Evolutionary conservation across 2,888 invertebrate genomes (phyloP), one percentile per base, ranked within the genome.

Genomic region (Erebia ligea): DNA sequence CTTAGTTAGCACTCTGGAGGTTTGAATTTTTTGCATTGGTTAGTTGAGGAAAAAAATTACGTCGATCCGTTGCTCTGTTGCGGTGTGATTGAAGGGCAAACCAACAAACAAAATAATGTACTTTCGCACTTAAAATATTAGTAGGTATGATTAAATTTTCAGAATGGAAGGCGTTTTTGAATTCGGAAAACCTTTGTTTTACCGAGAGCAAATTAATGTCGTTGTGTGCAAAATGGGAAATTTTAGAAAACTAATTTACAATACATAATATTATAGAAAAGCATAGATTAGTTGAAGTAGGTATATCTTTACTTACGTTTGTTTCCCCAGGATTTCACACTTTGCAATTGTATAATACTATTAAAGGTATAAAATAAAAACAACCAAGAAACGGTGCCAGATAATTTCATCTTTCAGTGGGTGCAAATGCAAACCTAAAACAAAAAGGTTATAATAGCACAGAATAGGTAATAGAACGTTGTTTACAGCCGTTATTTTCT

Each of bases 291-390:
- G 5, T 34, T 8, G n/a, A n/a, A n/a, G n/a, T 8, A 50, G n/a
- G n/a, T 1, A 50, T 15, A 65, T 25, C 25, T 11, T 10, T 42
- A 86, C 91, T 91, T 78, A 91, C 91, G 91, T 79, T 73, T 85
- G 34, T 83, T 78, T 70, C 79, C 78, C 89, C 91, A 90, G 61
- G 80, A 74, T 69, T 76, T 81, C 25, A 79, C 73, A 75, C 82
- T 81, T 64, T 89, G 81, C 63, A 88, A 73, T 54, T 84, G 70
- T 52, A 83, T 73, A 50, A 80, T 64, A 40, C 78, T 76, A 76
- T 85, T 82, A 50, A 86, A 79, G 72, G 86, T 77, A 67, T 86
- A 77, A 61, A 88, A 72, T 54, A 86, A 64, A 76, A 80, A 78
- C 2, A 87, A 67, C 81, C 84, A 86, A 45, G 54, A 61, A 63